Evolutionary conservation across 2,113 vertebrate species (phyloP).

Genomic region (Laterallus jamaicensis): DNA sequence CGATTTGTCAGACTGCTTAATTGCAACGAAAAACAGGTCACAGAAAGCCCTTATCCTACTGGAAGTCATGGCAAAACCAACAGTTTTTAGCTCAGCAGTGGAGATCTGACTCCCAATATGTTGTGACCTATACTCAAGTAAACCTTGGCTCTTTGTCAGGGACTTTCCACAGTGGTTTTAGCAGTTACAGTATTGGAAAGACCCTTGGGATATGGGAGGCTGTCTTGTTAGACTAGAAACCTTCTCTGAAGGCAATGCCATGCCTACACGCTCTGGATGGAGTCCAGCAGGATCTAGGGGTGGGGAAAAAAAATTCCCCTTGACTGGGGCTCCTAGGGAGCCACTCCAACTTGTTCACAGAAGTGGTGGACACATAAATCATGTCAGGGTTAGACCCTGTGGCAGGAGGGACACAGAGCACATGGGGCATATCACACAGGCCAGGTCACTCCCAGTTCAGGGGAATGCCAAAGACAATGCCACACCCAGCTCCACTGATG

Average conservation of each 20-base stretch:
- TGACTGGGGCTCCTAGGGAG: background rate
- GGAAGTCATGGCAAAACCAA: background rate
- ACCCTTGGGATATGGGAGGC: slow-evolving; percentile 27
- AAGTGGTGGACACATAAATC: background rate
- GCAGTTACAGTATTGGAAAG: slow-evolving; percentile 39
- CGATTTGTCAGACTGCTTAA: background rate
- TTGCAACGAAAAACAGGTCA: background rate
- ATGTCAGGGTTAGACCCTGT: accelerated
- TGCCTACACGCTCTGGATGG: background rate
- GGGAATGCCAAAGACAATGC: background rate
- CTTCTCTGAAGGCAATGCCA: background rate
- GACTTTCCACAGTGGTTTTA: slow-evolving; percentile 45
- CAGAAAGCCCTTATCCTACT: background rate
- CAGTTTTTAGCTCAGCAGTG: background rate
- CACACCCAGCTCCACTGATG: background rate
- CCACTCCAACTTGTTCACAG: background rate
- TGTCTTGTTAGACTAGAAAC: background rate
- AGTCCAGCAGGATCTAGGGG: background rate
- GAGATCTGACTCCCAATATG: background rate
- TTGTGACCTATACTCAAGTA: slow-evolving; percentile 1
- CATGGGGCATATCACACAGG: accelerated
- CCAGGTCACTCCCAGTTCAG: background rate
- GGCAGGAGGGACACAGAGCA: background rate
- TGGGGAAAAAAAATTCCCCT: background rate
- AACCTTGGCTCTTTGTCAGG: slow-evolving; percentile 46